Evolutionary conservation across 2,113 vertebrate genomes (phyloP), one percentile per base, ranked within the genome.

Genomic region (Erythrocebus patas): DNA sequence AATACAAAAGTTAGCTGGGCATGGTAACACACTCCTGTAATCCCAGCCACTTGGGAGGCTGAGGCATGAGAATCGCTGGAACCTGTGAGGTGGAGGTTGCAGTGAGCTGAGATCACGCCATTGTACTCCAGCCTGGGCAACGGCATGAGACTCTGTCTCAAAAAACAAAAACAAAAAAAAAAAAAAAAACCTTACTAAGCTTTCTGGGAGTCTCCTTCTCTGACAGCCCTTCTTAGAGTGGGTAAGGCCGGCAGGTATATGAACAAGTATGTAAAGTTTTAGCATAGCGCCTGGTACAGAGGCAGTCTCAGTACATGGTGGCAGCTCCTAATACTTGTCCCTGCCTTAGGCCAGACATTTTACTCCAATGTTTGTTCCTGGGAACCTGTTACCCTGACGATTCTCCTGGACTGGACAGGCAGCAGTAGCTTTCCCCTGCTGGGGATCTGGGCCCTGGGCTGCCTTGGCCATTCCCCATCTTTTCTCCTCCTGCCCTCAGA

Each of bases 401-500:
- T 78, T 43, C 55, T 93, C 61, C 59, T 43, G 8, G 75, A 70
- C 64, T 59, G 9, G 22, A 38, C 27, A 61, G 57, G 70, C 55
- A 70, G 83, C 32, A 8, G 40, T 73, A 83, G 79, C 43, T 94
- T 30, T n/a, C 14, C 40, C 1, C 1, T 13, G 3, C 70, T 20
- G 25, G 61, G 30, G 20, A 35, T 86, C n/a, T 50, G 64, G 35
- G 14, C 57, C 61, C 10, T 35, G 48, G 86, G 40, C 82, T 68
- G 50, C 35, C 22, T 35, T n/a, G 32, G 45, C 35, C 52, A 17
- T 66, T 40, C 73, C 81, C 66, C 66, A 45, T 23, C 95, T 96
- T 27, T 89, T 93, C 55, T 97, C 64, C 80, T 98, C 97, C 20
- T 50, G 0, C 92, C 72, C 22, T 78, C 98, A 99, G 99, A 99